A percentile compares a stretch with the other conserved stretches of the same genome.
Conservation (phyloP, 2,797 vertebrate species). For the Chrosomus eos region DNA sequence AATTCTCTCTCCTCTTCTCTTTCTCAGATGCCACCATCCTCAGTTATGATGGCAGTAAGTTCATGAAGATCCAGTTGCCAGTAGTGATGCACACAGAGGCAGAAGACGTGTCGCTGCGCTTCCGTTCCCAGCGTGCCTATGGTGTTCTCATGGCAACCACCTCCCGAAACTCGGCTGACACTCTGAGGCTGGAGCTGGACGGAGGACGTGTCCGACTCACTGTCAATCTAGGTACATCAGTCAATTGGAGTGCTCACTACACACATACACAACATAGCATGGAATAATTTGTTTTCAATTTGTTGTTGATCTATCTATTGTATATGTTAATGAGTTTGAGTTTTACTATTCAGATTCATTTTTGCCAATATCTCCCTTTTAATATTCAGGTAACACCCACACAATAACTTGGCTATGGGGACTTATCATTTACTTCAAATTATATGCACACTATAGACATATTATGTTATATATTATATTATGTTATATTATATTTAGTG, state of each 20-base stretch:
- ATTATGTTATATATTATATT: neutral
- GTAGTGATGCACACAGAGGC: slow-evolving; percentile 98
- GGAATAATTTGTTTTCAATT: neutral
- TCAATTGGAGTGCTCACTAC: slow-evolving; percentile 25
- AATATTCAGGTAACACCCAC: slow-evolving; percentile 1
- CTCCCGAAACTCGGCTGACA: slow-evolving; percentile 96
- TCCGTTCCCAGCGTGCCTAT: slow-evolving; percentile 94
- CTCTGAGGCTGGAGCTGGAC: slow-evolving; percentile 94
- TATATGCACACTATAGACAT: too few species aligned
- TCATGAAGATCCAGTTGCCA: slow-evolving; percentile 98
- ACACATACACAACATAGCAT: neutral
- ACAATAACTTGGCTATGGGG: neutral
- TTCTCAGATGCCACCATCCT: slow-evolving; percentile 93
- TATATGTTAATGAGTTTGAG: neutral
- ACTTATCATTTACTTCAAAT: neutral
- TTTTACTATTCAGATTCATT: neutral
- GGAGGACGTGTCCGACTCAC: slow-evolving; percentile 96
- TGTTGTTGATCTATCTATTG: neutral
- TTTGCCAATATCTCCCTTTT: neutral
- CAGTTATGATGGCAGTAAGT: slow-evolving; percentile 98
- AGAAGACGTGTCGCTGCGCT: slow-evolving; percentile 94
- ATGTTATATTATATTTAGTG: neutral
- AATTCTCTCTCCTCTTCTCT: slow-evolving; percentile 19
- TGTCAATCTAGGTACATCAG: slow-evolving; percentile 94
- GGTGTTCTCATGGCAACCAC: slow-evolving; percentile 99